Conservation (phyloP, 2,113 vertebrate species). For the Toxotes chatareus region DNA sequence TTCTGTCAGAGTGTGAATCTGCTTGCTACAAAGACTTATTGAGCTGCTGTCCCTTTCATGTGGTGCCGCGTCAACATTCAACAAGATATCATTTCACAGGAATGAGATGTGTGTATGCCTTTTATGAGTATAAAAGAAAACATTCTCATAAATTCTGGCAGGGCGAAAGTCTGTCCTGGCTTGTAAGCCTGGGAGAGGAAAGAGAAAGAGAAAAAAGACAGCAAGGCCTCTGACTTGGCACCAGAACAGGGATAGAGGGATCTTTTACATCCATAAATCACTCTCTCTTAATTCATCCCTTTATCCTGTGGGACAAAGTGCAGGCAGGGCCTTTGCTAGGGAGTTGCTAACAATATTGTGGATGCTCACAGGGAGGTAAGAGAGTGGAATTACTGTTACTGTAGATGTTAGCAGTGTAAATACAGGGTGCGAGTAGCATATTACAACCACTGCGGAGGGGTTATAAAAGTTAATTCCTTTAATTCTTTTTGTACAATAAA, state of each 20-base stretch:
- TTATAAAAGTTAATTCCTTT: constrained; percentile 50
- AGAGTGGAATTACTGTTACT: constrained; percentile 62
- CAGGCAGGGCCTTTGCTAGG: constrained; percentile 48
- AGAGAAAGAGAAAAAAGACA: constrained; percentile 59
- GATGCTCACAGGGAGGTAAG: constrained; percentile 62
- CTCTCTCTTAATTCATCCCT: constrained; percentile 69
- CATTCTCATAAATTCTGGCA: constrained; percentile 80
- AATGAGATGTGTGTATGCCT: constrained; percentile 75
- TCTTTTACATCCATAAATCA: constrained; percentile 76
- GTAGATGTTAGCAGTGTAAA: constrained; percentile 66
- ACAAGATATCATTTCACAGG: constrained; percentile 79
- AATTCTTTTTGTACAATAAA: constrained; percentile 58
- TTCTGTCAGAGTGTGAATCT: constrained; percentile 68
- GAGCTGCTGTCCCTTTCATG: constrained; percentile 76
- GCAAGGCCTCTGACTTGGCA: constrained; percentile 70
- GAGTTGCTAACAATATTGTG: constrained; percentile 54
- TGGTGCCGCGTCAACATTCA: constrained; percentile 67
- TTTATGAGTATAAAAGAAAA: constrained; percentile 78
- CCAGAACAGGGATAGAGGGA: constrained; percentile 58
- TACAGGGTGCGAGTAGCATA: constrained; percentile 59
- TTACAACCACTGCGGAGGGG: constrained; percentile 64
- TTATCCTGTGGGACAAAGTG: constrained; percentile 66
- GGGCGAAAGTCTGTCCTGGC: constrained; percentile 74
- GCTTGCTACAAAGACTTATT: constrained; percentile 62
- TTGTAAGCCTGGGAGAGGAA: constrained; percentile 73